These are phyloP conservation scores for Hemicentrotus pulcherrimus DNA, from an alignment of 35 echinoderm and acorn worm genomes.

Conservation along the genomic window DNA sequence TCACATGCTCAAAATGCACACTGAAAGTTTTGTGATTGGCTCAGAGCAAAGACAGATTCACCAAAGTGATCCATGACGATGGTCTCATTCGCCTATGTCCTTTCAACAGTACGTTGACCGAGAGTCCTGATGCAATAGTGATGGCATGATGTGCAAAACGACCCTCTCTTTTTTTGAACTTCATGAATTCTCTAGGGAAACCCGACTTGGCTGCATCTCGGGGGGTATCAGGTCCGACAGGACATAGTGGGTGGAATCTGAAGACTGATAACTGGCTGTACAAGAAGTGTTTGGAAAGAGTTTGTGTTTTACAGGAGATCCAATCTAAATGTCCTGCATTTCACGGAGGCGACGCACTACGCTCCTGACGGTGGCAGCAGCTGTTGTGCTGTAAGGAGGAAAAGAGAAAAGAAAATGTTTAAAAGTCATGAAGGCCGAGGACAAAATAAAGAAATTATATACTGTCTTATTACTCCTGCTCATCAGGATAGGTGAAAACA, in stretches of 20 bases:
- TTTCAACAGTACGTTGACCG: not conserved
- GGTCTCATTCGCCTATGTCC: not conserved
- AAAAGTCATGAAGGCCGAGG: not conserved
- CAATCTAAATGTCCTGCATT: constrained; percentile 83
- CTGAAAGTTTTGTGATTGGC: not conserved
- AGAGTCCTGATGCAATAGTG: not conserved
- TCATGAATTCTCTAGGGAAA: not conserved
- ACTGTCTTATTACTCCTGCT: too few relatives aligned
- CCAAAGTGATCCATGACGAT: not conserved
- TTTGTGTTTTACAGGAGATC: not conserved
- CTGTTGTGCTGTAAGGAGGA: constrained; percentile 87
- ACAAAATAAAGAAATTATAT: too few relatives aligned
- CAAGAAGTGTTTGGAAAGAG: not conserved
- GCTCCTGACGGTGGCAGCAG: constrained; percentile 89
- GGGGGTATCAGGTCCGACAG: not conserved
- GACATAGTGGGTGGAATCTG: not conserved
- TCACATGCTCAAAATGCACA: not conserved
- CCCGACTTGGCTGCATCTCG: not conserved
- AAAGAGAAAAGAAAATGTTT: constrained; percentile 21
- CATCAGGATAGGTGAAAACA: too few relatives aligned
- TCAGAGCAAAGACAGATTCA: not conserved
- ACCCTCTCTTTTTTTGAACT: not conserved
- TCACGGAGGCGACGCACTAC: constrained; percentile 93
- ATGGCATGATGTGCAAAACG: not conserved
- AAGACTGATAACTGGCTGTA: not conserved